These are phyloP conservation scores for Arothron firmamentum DNA, from an alignment of 2,113 vertebrate genomes.

Conservation along the genomic window DNA sequence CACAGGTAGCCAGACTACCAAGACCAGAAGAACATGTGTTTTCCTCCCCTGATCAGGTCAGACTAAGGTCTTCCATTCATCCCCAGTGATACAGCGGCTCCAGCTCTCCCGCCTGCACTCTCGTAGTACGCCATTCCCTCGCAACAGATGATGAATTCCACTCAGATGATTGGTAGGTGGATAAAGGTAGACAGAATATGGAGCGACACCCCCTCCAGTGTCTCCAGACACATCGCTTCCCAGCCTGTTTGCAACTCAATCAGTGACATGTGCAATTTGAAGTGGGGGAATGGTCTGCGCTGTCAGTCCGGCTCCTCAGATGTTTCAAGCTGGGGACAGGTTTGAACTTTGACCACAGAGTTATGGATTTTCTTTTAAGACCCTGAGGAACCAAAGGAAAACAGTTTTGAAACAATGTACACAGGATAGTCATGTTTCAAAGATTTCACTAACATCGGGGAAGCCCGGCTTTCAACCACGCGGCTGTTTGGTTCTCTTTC, in stretches of 20 bases:
- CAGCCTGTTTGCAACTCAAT: constrained; percentile 73
- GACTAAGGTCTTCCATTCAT: constrained; percentile 76
- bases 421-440: constrained; percentile 75
- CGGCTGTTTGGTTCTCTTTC: constrained; percentile 60
- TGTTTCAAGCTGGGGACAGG: constrained; percentile 31
- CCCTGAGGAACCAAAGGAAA: constrained; percentile 62
- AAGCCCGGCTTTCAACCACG: constrained; percentile 55
- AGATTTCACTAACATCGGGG: constrained; percentile 58
- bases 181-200: constrained; percentile 11
- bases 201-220: constrained; percentile 50
- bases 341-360: constrained; percentile 75
- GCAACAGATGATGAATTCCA: constrained; percentile 76
- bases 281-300: constrained; percentile 45
- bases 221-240: constrained; percentile 59
- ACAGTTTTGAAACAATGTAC: constrained; percentile 58
- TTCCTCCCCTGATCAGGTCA: constrained; percentile 82
- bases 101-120: constrained; percentile 66
- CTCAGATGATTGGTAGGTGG: constrained; percentile 44
- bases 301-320: constrained; percentile 42
- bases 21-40: constrained; percentile 88
- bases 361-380: constrained; percentile 75
- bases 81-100: constrained; percentile 76
- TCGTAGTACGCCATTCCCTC: constrained; percentile 69
- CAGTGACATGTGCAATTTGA: constrained; percentile 65
- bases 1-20: constrained; percentile 82